A percentile compares a stretch with the other conserved stretches of the same genome.
These are phyloP conservation scores for Cryptotis parvus DNA, from an alignment of 2,113 vertebrate species.

Conservation along the genomic window DNA sequence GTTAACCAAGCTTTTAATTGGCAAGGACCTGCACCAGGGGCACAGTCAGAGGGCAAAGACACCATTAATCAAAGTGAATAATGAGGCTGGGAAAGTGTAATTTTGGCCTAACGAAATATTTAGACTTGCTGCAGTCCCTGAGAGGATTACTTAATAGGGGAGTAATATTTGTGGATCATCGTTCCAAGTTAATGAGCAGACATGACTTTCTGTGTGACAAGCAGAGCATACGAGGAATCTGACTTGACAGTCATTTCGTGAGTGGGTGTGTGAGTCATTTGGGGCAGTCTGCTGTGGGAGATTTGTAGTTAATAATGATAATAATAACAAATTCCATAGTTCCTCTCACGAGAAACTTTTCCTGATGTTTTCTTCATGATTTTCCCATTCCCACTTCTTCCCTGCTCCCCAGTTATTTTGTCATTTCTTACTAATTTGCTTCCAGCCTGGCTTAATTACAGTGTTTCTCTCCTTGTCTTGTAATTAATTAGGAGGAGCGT, in stretches of 20 bases:
- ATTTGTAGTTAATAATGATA: neutral
- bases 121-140: neutral
- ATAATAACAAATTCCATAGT: neutral
- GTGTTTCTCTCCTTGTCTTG: neutral
- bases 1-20: constrained; percentile 33
- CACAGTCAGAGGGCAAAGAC: neutral
- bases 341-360: neutral
- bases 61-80: neutral
- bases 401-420: neutral
- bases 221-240: constrained; percentile 6
- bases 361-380: neutral
- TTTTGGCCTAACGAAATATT: constrained; percentile 23
- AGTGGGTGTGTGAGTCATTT: constrained; percentile 41
- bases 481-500: neutral
- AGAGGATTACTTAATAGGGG: constrained; percentile 22
- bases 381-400: neutral
- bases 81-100: neutral
- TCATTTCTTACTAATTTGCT: constrained; percentile 13
- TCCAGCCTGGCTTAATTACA: neutral
- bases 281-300: constrained; percentile 24
- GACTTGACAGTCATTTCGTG: neutral
- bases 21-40: neutral
- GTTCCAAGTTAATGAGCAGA: constrained; percentile 44
- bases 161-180: constrained; percentile 16
- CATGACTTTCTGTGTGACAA: neutral